These are phyloP conservation scores for Heterodera carotae DNA, from an alignment of 1,140 invertebrate species.

Conservation along the genomic window DNA sequence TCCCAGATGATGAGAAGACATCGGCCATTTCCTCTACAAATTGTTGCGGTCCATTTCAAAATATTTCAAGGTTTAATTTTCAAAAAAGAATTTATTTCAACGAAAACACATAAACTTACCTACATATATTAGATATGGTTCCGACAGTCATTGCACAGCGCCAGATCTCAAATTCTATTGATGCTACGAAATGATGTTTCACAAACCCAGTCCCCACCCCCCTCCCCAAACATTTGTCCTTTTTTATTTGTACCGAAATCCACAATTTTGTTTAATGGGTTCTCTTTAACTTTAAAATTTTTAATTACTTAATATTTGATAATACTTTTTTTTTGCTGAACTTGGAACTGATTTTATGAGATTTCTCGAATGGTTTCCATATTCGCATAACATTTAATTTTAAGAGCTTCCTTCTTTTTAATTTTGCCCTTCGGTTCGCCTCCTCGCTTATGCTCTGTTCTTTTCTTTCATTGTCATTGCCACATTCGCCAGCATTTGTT, in stretches of 20 bases:
- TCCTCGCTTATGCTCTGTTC: no score
- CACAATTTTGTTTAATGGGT: no score
- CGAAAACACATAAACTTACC: neutral
- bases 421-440: no score
- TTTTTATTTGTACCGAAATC: neutral
- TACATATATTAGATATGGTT: neutral
- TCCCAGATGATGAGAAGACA: constrained; percentile 3
- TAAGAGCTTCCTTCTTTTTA: no score
- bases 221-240: neutral
- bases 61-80: constrained; percentile 33
- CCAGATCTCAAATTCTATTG: constrained; percentile 4
- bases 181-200: neutral
- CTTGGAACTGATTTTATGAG: no score
- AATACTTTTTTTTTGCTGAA: no score
- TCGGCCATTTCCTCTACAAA: constrained; percentile 24
- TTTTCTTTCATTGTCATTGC: no score
- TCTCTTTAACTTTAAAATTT: no score
- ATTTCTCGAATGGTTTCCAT: no score
- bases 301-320: no score
- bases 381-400: no score
- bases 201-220: neutral
- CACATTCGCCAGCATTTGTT: no score
- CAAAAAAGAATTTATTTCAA: neutral
- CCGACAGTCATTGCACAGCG: neutral
- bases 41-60: constrained; percentile 35